Conservation (phyloP, 2,113 vertebrate species). For the Neolamprologus modestus region DNA sequence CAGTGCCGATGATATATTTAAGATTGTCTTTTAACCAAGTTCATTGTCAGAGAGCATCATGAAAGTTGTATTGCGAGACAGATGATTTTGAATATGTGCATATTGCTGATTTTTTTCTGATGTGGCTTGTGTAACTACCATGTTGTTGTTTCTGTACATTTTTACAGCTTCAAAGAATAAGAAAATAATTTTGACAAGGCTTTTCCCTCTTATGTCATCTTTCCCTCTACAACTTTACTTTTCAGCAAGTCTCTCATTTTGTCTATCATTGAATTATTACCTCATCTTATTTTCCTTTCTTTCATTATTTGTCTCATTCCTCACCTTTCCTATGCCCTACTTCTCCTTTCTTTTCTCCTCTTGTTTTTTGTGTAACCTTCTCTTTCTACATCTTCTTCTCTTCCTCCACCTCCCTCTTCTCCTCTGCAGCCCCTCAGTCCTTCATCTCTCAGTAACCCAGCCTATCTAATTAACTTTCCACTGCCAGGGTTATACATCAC, state of each 20-base stretch:
- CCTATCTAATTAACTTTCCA: constrained; percentile 75
- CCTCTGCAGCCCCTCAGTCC: constrained; percentile 20
- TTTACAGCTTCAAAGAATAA: background rate
- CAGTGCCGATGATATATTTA: background rate
- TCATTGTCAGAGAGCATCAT: background rate
- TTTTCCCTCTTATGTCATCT: background rate
- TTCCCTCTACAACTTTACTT: background rate
- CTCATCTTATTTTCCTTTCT: background rate
- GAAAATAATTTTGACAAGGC: background rate
- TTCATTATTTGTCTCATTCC: background rate
- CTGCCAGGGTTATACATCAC: constrained; percentile 69
- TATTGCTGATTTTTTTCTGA: background rate
- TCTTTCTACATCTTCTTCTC: background rate
- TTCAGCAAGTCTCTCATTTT: background rate
- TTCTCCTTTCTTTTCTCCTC: background rate
- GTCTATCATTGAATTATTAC: background rate
- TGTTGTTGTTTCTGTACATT: background rate
- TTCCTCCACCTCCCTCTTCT: background rate
- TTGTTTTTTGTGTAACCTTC: background rate
- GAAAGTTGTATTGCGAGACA: background rate
- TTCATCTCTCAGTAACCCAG: constrained; percentile 61
- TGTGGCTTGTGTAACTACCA: background rate
- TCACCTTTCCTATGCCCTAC: background rate
- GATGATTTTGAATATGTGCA: background rate
- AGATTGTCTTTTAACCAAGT: background rate